A percentile compares a stretch with the other conserved stretches of the same genome.
Conservation (phyloP, 2,888 invertebrate genomes). For the Nowickia ferox region DNA sequence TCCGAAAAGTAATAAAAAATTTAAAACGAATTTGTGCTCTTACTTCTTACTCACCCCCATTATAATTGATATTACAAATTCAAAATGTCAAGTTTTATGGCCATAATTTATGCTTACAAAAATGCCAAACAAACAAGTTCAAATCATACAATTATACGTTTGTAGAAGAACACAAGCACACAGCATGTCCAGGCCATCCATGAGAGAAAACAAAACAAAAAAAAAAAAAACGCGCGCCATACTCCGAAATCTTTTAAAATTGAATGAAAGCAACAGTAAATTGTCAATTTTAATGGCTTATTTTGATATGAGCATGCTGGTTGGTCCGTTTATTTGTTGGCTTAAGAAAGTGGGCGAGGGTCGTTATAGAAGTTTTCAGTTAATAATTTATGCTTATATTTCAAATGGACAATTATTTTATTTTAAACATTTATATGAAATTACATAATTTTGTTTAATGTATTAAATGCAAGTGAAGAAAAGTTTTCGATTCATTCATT, state of each 20-base stretch:
- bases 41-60: constrained; percentile 2
- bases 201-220: not conserved
- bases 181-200: constrained; percentile 14
- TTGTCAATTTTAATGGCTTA: constrained; percentile 62
- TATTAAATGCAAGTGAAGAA: too few species aligned
- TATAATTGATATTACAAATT: constrained; percentile 49
- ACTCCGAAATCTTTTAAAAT: constrained; percentile 20
- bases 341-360: not conserved
- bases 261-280: constrained; percentile 58
- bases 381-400: not conserved
- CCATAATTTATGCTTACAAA: constrained; percentile 57
- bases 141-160: constrained; percentile 43
- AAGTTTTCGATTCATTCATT: too few species aligned
- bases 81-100: constrained; percentile 65
- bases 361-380: not conserved
- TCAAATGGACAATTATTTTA: too few species aligned
- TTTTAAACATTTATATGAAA: too few species aligned
- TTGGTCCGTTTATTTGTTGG: not conserved
- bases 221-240: constrained; percentile 35
- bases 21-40: not conserved
- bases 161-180: constrained; percentile 1
- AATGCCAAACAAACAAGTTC: constrained; percentile 56
- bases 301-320: constrained; percentile 1
- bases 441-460: too few species aligned
- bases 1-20: not conserved